Percentiles rank a stretch among this genome's conserved stretches.
Evolutionary conservation across 1,140 invertebrate species (phyloP).

Genomic region (Drosophila triauraria): DNA sequence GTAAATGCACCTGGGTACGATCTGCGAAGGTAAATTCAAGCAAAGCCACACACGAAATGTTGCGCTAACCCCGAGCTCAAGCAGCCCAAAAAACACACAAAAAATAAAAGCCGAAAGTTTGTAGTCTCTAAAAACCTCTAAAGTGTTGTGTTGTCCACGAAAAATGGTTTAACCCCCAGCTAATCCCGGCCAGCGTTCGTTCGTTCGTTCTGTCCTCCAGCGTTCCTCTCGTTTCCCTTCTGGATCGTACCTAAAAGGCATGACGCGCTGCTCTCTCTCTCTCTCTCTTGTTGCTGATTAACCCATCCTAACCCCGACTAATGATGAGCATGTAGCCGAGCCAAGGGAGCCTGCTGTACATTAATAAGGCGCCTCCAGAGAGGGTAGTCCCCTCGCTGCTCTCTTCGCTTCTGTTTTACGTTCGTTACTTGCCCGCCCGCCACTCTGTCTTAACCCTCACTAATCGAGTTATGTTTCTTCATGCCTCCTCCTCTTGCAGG

Average conservation of each 20-base stretch:
- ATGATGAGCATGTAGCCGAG: constrained; percentile 62
- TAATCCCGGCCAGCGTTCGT: constrained; percentile 51
- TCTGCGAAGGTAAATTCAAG: constrained; percentile 84
- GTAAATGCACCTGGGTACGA: constrained; percentile 80
- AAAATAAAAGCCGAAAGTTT: constrained; percentile 57
- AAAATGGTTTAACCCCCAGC: constrained; percentile 45
- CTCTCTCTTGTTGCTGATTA: constrained; percentile 59
- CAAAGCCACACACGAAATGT: constrained; percentile 61
- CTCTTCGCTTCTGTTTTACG: constrained; percentile 48
- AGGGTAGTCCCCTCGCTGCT: not conserved
- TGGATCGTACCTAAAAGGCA: constrained; percentile 85
- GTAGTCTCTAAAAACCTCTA: constrained; percentile 75
- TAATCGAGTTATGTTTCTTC: constrained; percentile 8
- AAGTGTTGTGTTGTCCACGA: constrained; percentile 43
- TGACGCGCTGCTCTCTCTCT: constrained; percentile 32
- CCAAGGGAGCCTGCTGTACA: constrained; percentile 31
- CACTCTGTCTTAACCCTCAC: constrained; percentile 11
- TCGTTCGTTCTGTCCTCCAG: constrained; percentile 38
- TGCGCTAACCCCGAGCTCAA: constrained; percentile 71
- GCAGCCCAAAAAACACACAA: constrained; percentile 53
- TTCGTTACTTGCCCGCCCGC: constrained; percentile 30
- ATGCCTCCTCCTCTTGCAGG: constrained; percentile 68
- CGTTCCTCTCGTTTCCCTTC: constrained; percentile 71
- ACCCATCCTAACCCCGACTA: constrained; percentile 72
- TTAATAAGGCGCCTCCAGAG: constrained; percentile 12